Percentiles rank a stretch among this genome's conserved stretches.
Conservation (phyloP, 2,113 vertebrate genomes). For the Aptenodytes patagonicus region DNA sequence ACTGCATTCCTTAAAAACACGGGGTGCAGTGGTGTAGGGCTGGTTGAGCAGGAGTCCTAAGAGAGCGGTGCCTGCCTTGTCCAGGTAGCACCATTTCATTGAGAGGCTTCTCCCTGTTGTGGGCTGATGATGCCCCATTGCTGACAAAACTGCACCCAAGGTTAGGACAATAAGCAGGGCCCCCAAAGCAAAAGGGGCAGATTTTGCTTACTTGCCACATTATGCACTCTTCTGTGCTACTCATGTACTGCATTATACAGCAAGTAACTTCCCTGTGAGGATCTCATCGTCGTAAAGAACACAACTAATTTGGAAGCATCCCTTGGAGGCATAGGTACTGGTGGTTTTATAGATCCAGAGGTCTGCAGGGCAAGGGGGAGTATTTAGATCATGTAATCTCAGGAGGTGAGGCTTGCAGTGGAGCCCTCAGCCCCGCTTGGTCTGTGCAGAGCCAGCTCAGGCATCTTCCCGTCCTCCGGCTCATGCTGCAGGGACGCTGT, state of each 20-base stretch:
- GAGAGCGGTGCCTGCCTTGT: background rate
- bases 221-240: background rate
- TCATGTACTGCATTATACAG: background rate
- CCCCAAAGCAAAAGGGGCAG: accelerated
- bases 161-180: accelerated
- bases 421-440: background rate
- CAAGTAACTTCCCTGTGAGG: background rate
- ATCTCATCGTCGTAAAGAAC: no score
- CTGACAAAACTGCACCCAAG: background rate
- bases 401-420: background rate
- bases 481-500: background rate
- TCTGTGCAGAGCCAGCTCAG: background rate
- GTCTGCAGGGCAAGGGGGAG: background rate
- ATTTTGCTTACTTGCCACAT: background rate
- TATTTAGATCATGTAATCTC: accelerated
- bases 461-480: background rate
- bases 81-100: accelerated
- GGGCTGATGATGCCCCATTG: background rate
- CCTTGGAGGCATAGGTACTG: background rate
- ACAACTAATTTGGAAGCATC: accelerated
- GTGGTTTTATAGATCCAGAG: background rate
- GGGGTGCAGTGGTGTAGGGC: no score
- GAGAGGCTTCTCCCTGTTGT: background rate
- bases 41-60: background rate
- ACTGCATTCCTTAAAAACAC: background rate